Evolutionary conservation across 2,888 invertebrate species (phyloP).

Genomic region (Diaperis boleti): DNA sequence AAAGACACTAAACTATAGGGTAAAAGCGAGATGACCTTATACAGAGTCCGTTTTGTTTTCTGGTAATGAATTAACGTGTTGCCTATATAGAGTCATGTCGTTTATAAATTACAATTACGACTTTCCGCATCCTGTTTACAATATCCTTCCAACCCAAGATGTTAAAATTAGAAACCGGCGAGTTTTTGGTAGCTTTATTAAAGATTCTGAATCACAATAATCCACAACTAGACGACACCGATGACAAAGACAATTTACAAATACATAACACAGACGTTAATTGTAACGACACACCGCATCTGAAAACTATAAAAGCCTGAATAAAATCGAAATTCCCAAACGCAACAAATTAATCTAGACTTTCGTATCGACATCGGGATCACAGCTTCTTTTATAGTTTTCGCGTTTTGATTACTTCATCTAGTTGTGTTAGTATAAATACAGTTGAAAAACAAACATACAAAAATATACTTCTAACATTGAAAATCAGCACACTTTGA

Average conservation of each 20-base stretch:
- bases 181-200: constrained; percentile 25
- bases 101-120: too few species aligned
- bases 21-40: too few species aligned
- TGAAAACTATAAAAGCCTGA: constrained; percentile 30
- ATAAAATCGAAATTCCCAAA: constrained; percentile 8
- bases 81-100: too few species aligned
- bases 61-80: too few species aligned
- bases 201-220: constrained; percentile 38
- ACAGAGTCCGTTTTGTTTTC: too few species aligned
- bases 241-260: constrained; percentile 8
- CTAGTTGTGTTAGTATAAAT: constrained; percentile 41
- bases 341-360: neutral
- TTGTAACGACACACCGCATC: constrained; percentile 19
- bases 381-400: constrained; percentile 36
- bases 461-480: constrained; percentile 37
- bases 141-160: too few species aligned
- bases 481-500: constrained; percentile 23
- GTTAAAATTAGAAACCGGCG: neutral
- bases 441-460: constrained; percentile 30
- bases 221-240: constrained; percentile 39
- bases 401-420: constrained; percentile 30
- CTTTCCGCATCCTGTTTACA: too few species aligned
- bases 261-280: constrained; percentile 26
- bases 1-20: too few species aligned
- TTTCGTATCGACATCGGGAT: neutral